A percentile compares a stretch with the other conserved stretches of the same genome.
Evolutionary conservation across 2,113 vertebrate genomes (phyloP).

Genomic region (Gyps fulvus): DNA sequence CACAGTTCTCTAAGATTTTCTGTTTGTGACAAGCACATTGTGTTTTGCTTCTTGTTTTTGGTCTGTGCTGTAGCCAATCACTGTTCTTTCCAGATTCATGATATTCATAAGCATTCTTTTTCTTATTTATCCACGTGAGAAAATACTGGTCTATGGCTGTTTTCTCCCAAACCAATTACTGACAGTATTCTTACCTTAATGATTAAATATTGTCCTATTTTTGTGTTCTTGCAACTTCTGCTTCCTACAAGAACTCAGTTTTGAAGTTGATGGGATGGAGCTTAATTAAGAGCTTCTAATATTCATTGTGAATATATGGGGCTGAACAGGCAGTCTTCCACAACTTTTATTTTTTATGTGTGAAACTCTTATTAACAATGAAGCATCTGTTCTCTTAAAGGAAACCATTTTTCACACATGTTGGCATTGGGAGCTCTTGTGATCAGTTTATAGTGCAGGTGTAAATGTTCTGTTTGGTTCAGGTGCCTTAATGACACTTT

Average conservation of each 20-base stretch:
- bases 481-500: background rate
- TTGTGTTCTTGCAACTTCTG: constrained; percentile 11
- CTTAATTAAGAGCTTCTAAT: constrained; percentile 38
- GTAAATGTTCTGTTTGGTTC: background rate
- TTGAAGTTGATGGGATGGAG: background rate
- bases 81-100: background rate
- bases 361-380: constrained; percentile 10
- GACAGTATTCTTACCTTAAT: background rate
- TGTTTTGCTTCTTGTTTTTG: background rate
- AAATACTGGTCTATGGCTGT: background rate
- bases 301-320: constrained; percentile 12
- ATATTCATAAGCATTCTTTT: background rate
- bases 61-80: background rate
- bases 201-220: background rate
- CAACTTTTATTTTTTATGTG: background rate
- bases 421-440: background rate
- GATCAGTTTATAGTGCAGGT: background rate
- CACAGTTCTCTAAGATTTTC: background rate
- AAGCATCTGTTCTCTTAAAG: constrained; percentile 64
- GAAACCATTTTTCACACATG: background rate
- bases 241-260: background rate
- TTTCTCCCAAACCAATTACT: background rate
- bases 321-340: constrained; percentile 24
- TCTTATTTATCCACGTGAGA: background rate
- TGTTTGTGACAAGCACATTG: background rate